These are phyloP conservation scores for Calliphora vomitoria DNA, from an alignment of 2,888 invertebrate species.

Conservation along the genomic window DNA sequence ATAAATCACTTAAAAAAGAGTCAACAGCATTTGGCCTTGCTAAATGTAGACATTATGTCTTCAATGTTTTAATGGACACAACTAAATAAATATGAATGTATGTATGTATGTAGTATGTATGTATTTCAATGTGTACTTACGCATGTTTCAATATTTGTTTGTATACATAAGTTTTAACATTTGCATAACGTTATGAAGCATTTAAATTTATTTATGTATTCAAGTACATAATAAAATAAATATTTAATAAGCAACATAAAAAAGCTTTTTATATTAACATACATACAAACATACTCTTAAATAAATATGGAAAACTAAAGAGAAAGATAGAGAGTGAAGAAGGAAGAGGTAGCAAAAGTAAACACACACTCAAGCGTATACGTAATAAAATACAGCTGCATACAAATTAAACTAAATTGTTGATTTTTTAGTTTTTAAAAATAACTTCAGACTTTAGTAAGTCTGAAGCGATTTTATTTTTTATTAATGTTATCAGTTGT, in stretches of 20 bases:
- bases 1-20: slow-evolving; percentile 13
- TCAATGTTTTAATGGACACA: slow-evolving; percentile 13
- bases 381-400: not conserved
- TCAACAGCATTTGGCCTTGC: slow-evolving; percentile 12
- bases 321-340: not conserved
- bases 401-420: no score
- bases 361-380: slow-evolving; percentile 22
- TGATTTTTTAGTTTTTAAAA: no score
- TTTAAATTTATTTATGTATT: slow-evolving; percentile 1
- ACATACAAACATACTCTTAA: not conserved
- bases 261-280: not conserved
- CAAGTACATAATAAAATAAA: not conserved
- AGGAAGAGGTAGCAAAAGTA: not conserved
- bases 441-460: no score
- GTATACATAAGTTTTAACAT: not conserved
- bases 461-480: no score
- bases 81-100: not conserved
- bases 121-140: not conserved
- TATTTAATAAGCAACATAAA: slow-evolving; percentile 26
- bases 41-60: slow-evolving; percentile 39
- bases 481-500: no score
- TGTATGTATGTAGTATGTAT: not conserved
- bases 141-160: not conserved
- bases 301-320: not conserved
- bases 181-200: not conserved